These are phyloP conservation scores for Scylla paramamosain DNA, from an alignment of 1,140 invertebrate species.

Conservation along the genomic window DNA sequence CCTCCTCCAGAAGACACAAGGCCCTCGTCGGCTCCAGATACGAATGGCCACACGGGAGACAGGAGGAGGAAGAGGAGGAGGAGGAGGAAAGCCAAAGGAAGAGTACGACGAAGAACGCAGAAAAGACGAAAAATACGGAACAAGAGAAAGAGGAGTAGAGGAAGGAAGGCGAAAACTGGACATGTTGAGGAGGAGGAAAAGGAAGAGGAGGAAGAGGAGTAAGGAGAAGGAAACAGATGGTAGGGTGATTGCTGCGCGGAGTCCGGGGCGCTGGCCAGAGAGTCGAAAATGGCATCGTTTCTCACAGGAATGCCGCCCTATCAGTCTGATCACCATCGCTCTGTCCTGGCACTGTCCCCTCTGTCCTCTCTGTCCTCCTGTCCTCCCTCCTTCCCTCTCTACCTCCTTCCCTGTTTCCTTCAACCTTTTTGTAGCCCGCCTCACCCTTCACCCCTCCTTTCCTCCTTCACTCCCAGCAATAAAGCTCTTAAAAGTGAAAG, in stretches of 20 bases:
- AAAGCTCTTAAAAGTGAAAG: background rate
- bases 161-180: background rate
- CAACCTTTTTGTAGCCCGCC: background rate
- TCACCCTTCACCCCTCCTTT: background rate
- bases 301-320: background rate
- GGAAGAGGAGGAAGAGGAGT: background rate
- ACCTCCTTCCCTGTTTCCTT: background rate
- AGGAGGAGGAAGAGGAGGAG: background rate
- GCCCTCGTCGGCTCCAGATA: background rate
- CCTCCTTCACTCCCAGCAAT: background rate
- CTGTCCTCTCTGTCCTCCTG: background rate
- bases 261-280: background rate
- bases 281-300: conserved; percentile 2
- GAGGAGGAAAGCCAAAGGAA: background rate
- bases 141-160: background rate
- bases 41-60: background rate
- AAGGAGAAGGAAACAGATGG: background rate
- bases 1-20: background rate
- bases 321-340: background rate
- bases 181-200: background rate
- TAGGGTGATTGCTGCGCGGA: background rate
- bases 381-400: background rate
- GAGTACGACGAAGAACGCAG: background rate
- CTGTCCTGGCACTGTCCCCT: background rate
- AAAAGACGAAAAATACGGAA: background rate